Percentiles rank a stretch among this genome's conserved stretches.
Conservation (phyloP, 2,113 vertebrate genomes). For the Australoheros scitulus region DNA sequence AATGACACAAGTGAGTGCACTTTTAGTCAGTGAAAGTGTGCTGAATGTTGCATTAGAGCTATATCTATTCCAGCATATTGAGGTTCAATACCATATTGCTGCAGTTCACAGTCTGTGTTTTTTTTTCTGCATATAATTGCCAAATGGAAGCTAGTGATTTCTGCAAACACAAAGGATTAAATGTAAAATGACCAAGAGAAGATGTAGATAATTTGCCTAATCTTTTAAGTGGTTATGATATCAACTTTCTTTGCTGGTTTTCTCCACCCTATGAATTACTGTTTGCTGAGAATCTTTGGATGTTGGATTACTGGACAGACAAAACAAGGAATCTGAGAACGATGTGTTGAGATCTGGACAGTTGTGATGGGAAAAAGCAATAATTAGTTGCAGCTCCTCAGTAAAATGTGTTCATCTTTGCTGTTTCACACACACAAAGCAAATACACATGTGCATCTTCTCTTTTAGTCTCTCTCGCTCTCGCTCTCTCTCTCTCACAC, state of each 20-base stretch:
- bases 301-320: background rate
- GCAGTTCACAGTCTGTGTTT: background rate
- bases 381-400: background rate
- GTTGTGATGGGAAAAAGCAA: background rate
- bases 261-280: background rate
- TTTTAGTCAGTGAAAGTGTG: slow-evolving; percentile 1
- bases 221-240: background rate
- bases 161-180: background rate
- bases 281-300: background rate
- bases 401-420: slow-evolving; percentile 18
- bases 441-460: background rate
- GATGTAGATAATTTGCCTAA: background rate
- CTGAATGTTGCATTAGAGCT: background rate
- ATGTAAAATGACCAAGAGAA: background rate
- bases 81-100: background rate
- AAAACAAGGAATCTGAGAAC: background rate
- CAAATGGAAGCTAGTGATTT: background rate
- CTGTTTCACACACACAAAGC: slow-evolving; percentile 34
- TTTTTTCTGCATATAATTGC: background rate
- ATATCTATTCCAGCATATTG: background rate
- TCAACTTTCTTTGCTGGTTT: background rate
- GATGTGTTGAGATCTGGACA: background rate
- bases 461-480: background rate
- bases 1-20: background rate
- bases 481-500: too few species aligned